Conservation (phyloP, 2,888 invertebrate species). For the Alentia gelatinosa region DNA sequence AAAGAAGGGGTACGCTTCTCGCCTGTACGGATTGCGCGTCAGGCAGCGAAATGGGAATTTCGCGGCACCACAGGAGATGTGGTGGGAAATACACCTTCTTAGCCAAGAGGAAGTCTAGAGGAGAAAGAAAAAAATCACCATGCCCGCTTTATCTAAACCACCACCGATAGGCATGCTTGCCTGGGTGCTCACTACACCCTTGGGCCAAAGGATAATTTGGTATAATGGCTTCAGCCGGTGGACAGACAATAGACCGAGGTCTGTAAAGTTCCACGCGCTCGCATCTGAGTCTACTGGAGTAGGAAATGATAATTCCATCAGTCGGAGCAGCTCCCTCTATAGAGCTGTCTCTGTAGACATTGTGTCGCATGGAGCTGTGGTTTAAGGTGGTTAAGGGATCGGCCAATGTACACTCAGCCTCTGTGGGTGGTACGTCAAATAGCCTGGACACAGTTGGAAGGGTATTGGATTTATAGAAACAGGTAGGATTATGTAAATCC, state of each 20-base stretch:
- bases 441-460: no score
- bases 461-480: no score
- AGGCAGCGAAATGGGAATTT: background rate
- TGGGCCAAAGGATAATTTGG: conserved; percentile 9
- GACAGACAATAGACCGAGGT: background rate
- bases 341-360: background rate
- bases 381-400: no score
- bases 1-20: background rate
- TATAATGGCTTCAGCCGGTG: background rate
- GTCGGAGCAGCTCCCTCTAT: background rate
- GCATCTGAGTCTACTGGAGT: background rate
- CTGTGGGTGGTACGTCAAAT: no score
- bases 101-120: background rate
- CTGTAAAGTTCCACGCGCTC: background rate
- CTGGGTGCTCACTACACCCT: background rate
- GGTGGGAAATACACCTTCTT: background rate
- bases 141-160: background rate
- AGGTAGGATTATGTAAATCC: no score
- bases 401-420: no score
- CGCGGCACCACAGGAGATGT: background rate
- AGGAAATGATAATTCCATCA: background rate
- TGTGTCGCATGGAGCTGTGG: no score
- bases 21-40: background rate
- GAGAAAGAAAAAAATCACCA: background rate
- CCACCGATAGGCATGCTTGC: background rate